Evolutionary conservation across 2,113 vertebrate genomes (phyloP), one percentile per base, ranked within the genome.

Genomic region (Carassius auratus): DNA sequence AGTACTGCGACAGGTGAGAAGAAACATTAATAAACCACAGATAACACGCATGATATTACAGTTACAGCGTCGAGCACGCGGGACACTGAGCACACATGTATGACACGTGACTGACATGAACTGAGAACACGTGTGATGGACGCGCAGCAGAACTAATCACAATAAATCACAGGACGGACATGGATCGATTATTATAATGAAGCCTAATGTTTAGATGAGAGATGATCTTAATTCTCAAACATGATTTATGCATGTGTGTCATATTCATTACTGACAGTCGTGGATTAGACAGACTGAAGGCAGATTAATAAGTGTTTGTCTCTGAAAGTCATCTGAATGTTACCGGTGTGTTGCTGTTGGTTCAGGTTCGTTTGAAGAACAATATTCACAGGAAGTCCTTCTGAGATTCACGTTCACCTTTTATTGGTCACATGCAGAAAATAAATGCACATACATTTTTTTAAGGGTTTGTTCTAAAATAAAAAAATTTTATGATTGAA

Each of bases 1-100:
- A 85, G 69, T 87, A 73, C 75, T 92, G 8, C 87, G 91, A 30
- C 94, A 93, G 94, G 95, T 95, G 85, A 94, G 86, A 45, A 52
- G 14, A 42, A 42, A 84, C 73, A 8, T 23, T 8, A 4, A 52
- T 19, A 42, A 42, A 84, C 73, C 10, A 26, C 10, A 4, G n/a
- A 69, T 4, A 36, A 42, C 19, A n/a, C 77, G 23, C 77, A 6
- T 33, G 26, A 59, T n/a, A 5, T 77, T 33, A 23, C 36, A 45
- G 12, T 4, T 5, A 6, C 38, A 12, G 19, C 38, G 33, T 33
- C 2, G 3, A 30, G 7, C 76, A 36, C 23, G 3, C 0, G 0
- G 10, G 17, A 38, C 26, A 21, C 50, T 7, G n/a, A 52, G 12
- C 38, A 7, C 5, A 42, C 5, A 42, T 5, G 5, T 7, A 50